A percentile compares a stretch with the other conserved stretches of the same genome.
These are phyloP conservation scores for Centruroides sculpturatus DNA, from an alignment of 1,140 invertebrate species.

Conservation along the genomic window DNA sequence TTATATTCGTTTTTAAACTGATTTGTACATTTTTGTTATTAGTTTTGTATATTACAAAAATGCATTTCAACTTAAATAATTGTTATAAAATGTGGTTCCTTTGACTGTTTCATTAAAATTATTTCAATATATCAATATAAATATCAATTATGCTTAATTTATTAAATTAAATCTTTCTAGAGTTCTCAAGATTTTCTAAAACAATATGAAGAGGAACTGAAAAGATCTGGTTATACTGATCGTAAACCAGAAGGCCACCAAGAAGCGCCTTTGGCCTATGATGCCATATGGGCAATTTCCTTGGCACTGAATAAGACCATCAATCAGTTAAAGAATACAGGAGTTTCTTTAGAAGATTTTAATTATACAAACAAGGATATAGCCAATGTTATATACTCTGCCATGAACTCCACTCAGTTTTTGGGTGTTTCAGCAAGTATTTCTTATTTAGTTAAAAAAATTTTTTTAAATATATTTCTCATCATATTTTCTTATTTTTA, in stretches of 20 bases:
- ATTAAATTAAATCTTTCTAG: slow-evolving; percentile 31
- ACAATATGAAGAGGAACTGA: slow-evolving; percentile 56
- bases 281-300: slow-evolving; percentile 96
- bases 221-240: slow-evolving; percentile 5
- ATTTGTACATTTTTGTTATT: too few species aligned
- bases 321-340: slow-evolving; percentile 58
- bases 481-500: slow-evolving; percentile 1
- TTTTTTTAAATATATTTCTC: neutral
- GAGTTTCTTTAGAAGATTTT: slow-evolving; percentile 81
- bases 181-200: slow-evolving; percentile 41
- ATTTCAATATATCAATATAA: neutral
- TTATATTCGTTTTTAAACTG: too few species aligned
- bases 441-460: neutral
- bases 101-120: too few species aligned
- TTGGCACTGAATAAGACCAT: slow-evolving; percentile 95
- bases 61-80: too few species aligned
- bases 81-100: too few species aligned
- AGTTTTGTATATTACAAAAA: too few species aligned
- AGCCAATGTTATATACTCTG: slow-evolving; percentile 86
- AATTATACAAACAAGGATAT: slow-evolving; percentile 93
- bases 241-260: slow-evolving; percentile 77
- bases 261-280: slow-evolving; percentile 95
- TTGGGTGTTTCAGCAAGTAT: slow-evolving; percentile 85
- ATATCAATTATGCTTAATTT: neutral
- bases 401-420: slow-evolving; percentile 95